Evolutionary conservation across 2,797 vertebrate genomes (phyloP).

Genomic region (Argentina silus): DNA sequence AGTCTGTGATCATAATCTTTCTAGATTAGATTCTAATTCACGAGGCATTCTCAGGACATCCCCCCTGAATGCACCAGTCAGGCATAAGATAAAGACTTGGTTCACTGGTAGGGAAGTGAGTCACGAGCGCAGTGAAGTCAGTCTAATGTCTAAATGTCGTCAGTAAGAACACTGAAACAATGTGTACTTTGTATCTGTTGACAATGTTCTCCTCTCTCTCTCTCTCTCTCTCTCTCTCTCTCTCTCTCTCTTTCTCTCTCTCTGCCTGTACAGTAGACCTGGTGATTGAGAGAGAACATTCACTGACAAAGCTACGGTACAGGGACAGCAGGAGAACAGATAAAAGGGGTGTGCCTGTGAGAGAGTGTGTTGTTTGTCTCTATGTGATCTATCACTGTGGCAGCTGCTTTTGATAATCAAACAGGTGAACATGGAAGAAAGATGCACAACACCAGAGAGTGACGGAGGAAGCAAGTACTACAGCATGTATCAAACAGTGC

Average conservation of each 20-base stretch:
- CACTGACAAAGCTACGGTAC: slow-evolving; percentile 10
- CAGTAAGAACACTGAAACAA: not conserved
- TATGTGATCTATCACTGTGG: slow-evolving; percentile 10
- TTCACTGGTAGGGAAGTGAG: no score
- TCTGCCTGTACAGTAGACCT: not conserved
- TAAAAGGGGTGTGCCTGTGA: slow-evolving; percentile 35
- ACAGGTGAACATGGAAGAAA: slow-evolving; percentile 9
- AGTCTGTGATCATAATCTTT: not conserved
- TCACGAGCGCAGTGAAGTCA: no score
- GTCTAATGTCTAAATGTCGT: no score
- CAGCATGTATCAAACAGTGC: not conserved
- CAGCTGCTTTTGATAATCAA: slow-evolving; percentile 21
- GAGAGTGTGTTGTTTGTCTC: slow-evolving; percentile 20
- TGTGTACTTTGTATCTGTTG: not conserved
- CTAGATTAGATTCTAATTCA: not conserved
- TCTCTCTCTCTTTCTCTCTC: slow-evolving; percentile 9
- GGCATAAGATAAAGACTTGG: no score
- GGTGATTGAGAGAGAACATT: slow-evolving; percentile 27
- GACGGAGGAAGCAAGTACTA: not conserved
- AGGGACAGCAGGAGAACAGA: slow-evolving; percentile 31
- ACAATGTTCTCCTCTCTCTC: slow-evolving; percentile 6
- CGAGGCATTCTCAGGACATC: not conserved
- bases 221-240: not conserved
- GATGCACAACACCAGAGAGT: not conserved
- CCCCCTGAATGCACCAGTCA: not conserved